Percentiles rank a stretch among this genome's conserved stretches.
These are phyloP conservation scores for Amazona finschi DNA, from an alignment of 2,797 vertebrate genomes.

Conservation along the genomic window DNA sequence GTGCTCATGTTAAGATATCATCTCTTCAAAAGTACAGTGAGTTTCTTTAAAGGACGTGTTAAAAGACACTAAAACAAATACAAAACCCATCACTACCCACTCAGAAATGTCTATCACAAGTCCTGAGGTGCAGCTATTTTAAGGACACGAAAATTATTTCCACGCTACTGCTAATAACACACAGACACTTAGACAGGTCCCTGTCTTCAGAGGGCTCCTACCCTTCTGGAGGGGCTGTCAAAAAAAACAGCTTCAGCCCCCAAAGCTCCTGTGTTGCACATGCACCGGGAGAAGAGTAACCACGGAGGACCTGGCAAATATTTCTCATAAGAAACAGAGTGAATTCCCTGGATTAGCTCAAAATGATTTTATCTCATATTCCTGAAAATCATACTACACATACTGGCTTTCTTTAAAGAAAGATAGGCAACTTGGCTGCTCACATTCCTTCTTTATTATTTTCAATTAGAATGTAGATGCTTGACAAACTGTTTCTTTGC, in stretches of 20 bases:
- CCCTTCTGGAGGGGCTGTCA: neutral
- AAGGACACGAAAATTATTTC: neutral
- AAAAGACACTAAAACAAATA: neutral
- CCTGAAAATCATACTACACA: neutral
- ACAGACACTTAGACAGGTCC: neutral
- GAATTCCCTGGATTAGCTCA: neutral
- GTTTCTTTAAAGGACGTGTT: neutral
- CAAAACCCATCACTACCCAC: neutral
- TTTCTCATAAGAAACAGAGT: neutral
- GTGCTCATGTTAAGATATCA: neutral
- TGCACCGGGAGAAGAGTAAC: neutral
- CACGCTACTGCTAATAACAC: neutral
- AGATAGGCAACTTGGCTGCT: neutral
- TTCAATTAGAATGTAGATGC: neutral
- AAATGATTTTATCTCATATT: neutral
- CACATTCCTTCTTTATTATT: neutral
- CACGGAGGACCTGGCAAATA: neutral
- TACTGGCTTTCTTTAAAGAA: neutral
- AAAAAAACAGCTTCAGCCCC: neutral
- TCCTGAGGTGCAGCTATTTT: neutral
- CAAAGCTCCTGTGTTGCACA: neutral
- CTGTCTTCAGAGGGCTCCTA: neutral
- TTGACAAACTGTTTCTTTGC: neutral
- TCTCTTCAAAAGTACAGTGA: neutral
- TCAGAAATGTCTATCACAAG: neutral